Evolutionary conservation across 2,797 vertebrate genomes (phyloP).

Genomic region (Manis crassicaudata): DNA sequence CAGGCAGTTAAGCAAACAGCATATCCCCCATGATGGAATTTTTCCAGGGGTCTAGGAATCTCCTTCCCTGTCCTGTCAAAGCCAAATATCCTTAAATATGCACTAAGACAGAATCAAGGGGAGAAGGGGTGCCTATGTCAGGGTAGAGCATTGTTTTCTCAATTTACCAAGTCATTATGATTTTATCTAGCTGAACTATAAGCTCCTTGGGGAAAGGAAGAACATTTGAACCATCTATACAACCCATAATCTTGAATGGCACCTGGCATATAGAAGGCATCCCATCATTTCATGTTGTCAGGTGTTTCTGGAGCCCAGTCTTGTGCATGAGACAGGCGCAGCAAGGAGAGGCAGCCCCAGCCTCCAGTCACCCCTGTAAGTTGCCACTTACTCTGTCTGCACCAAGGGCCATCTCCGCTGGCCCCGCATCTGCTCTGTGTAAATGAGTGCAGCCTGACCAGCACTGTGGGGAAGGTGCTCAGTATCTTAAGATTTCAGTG

Average conservation of each 20-base stretch:
- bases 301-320: neutral
- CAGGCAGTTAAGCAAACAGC: neutral
- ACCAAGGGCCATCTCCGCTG: neutral
- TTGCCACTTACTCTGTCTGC: neutral
- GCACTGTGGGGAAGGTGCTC: neutral
- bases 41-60: neutral
- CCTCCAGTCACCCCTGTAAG: neutral
- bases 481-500: neutral
- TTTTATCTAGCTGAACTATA: neutral
- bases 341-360: neutral
- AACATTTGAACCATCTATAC: neutral
- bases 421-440: neutral
- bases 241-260: neutral
- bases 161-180: neutral
- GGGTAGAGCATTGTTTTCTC: neutral
- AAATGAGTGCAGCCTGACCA: neutral
- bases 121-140: neutral
- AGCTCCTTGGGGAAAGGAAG: neutral
- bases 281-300: neutral
- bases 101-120: neutral
- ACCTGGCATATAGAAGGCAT: neutral
- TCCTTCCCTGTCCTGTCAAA: neutral
- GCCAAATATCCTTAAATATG: neutral
- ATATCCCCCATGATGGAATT: neutral
- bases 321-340: neutral